phyloP scores from a whole-genome alignment of 1,140 invertebrate species.

The Drosophila fuyamai region DNA sequence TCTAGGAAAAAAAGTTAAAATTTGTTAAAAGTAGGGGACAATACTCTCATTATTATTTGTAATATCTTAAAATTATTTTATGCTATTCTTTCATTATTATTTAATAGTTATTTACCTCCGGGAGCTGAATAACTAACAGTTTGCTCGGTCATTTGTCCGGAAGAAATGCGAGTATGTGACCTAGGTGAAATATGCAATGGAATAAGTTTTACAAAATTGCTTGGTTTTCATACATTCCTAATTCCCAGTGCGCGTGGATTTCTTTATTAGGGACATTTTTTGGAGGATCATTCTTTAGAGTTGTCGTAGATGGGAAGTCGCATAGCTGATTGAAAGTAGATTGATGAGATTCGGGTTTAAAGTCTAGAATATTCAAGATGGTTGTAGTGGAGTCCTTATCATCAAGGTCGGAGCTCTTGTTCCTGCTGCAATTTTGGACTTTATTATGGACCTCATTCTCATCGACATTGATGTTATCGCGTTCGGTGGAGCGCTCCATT shows the following conservation, averaged over 20 bases:
- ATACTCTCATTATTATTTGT: too few relatives aligned
- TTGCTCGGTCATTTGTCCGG: conserved; percentile 22
- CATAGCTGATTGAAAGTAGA: background rate
- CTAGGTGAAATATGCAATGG: background rate
- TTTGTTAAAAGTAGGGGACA: background rate
- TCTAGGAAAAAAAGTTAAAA: background rate
- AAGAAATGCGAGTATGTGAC: conserved; percentile 3
- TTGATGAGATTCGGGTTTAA: background rate
- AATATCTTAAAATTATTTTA: too few relatives aligned
- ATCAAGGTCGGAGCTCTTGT: background rate
- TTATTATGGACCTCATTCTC: conserved; percentile 4
- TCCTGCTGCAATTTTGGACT: background rate
- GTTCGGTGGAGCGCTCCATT: conserved; percentile 3
- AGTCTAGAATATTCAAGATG: too few relatives aligned
- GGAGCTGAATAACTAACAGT: too few relatives aligned
- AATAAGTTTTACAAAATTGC: background rate
- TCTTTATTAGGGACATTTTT: background rate
- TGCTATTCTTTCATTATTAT: too few relatives aligned
- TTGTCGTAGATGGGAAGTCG: background rate
- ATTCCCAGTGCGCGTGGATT: background rate
- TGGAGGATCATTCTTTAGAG: background rate
- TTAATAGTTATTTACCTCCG: too few relatives aligned
- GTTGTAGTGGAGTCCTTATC: background rate
- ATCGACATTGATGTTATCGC: background rate
- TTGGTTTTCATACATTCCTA: background rate